These are phyloP conservation scores for Herpetotheres cachinnans DNA, from an alignment of 2,113 vertebrate species.

Conservation along the genomic window DNA sequence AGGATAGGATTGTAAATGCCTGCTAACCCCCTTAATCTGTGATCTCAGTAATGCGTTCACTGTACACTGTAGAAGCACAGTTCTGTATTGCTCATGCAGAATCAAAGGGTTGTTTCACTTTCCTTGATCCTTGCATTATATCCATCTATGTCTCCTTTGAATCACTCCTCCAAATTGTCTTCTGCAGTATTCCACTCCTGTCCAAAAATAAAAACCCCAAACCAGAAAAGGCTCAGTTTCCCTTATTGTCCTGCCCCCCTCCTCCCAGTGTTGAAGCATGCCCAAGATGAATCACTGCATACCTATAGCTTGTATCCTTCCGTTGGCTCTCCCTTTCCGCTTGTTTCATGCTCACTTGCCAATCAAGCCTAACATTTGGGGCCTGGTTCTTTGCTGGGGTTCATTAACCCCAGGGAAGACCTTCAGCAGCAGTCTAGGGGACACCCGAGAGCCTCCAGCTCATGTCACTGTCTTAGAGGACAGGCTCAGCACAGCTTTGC, in stretches of 20 bases:
- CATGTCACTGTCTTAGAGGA: not conserved
- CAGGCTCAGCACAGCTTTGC: not conserved
- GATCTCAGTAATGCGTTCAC: not conserved
- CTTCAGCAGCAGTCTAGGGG: not conserved
- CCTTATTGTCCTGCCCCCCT: not conserved
- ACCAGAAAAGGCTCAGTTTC: not conserved
- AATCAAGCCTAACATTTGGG: not conserved
- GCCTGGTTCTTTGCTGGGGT: not conserved
- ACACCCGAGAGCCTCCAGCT: not conserved
- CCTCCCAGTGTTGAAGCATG: not conserved
- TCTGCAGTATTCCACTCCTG: not conserved
- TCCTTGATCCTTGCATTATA: not conserved
- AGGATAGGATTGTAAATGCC: slow-evolving; percentile 3
- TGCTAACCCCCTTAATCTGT: not conserved
- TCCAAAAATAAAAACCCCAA: not conserved
- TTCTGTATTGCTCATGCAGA: not conserved
- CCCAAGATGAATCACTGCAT: slow-evolving; percentile 25
- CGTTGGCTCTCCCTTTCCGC: not conserved
- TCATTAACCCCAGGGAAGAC: not conserved
- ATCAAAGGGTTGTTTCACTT: not conserved
- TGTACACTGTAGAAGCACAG: not conserved
- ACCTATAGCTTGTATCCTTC: not conserved
- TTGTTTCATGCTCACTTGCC: not conserved
- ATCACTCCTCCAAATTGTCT: not conserved
- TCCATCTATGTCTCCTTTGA: not conserved